A percentile compares a stretch with the other conserved stretches of the same genome.
Conservation (phyloP, 2,113 vertebrate species). For the Sterna hirundo region DNA sequence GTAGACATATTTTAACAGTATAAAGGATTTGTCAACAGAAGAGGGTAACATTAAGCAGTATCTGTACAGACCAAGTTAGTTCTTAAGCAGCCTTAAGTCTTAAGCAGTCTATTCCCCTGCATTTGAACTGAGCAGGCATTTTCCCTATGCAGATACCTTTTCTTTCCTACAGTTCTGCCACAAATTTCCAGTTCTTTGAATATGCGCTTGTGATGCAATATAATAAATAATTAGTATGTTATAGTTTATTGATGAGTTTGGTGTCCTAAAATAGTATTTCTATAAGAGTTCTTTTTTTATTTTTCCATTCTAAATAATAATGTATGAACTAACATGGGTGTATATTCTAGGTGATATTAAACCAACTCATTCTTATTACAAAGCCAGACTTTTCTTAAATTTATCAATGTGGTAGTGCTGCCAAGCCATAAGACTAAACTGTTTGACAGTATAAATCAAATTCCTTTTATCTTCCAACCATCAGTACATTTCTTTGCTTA, state of each 20-base stretch:
- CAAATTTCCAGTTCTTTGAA: background rate
- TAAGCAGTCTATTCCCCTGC: background rate
- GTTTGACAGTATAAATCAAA: constrained; percentile 61
- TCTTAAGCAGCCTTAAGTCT: background rate
- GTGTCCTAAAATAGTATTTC: background rate
- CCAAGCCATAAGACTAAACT: constrained; percentile 1
- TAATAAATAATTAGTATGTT: background rate
- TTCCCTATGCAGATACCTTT: background rate
- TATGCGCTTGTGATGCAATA: background rate
- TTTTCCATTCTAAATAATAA: background rate
- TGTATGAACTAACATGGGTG: background rate
- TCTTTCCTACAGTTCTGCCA: background rate
- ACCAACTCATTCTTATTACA: background rate
- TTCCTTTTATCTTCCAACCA: constrained; percentile 53
- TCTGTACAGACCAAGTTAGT: rapidly evolving
- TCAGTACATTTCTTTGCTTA: constrained; percentile 35
- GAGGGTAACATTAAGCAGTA: background rate
- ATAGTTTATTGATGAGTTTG: background rate
- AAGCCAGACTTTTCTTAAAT: background rate
- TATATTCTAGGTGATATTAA: background rate
- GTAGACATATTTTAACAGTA: background rate
- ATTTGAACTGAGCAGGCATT: background rate
- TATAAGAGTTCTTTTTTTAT: background rate
- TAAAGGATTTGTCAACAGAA: background rate
- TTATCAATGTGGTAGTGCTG: constrained; percentile 24